phyloP scores from a whole-genome alignment of 1,140 invertebrate species.

The Phthorimaea operculella region DNA sequence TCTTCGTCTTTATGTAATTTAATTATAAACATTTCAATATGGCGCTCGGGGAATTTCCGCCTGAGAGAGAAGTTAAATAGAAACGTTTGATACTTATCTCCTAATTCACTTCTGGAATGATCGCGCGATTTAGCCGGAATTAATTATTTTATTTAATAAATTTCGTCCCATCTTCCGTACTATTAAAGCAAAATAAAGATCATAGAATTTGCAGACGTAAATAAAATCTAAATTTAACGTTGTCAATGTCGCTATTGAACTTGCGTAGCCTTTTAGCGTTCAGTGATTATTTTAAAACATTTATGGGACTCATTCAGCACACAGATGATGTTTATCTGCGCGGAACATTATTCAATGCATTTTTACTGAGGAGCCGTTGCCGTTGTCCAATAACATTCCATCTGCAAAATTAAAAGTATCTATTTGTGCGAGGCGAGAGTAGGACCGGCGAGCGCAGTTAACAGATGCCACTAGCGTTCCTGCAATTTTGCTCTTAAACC shows the following conservation, averaged over 20 bases:
- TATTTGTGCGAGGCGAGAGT: constrained; percentile 41
- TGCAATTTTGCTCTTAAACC: constrained; percentile 61
- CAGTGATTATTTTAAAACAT: background rate
- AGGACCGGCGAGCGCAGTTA: constrained; percentile 33
- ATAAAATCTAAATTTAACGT: no score
- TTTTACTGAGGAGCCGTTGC: constrained; percentile 24
- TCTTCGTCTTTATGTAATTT: constrained; percentile 69
- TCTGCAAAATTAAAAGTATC: constrained; percentile 64
- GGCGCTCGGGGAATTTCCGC: constrained; percentile 61
- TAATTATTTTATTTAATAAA: constrained; percentile 40
- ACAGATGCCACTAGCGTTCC: constrained; percentile 58
- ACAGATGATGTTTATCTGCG: background rate
- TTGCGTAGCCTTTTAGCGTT: background rate
- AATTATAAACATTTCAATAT: constrained; percentile 69
- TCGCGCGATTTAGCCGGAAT: constrained; percentile 52
- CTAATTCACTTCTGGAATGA: constrained; percentile 62
- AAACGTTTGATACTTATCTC: constrained; percentile 67
- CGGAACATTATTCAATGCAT: constrained; percentile 12
- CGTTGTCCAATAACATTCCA: constrained; percentile 44
- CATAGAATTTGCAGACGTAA: no score
- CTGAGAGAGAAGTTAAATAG: constrained; percentile 61
- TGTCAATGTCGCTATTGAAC: no score
- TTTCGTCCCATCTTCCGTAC: background rate
- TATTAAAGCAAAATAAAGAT: background rate
- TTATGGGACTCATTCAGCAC: background rate